Percentiles rank a stretch among this genome's conserved stretches.
Evolutionary conservation across 35 echinoderm and acorn worm species (phyloP).

Genomic region (Apostichopus californicus): DNA sequence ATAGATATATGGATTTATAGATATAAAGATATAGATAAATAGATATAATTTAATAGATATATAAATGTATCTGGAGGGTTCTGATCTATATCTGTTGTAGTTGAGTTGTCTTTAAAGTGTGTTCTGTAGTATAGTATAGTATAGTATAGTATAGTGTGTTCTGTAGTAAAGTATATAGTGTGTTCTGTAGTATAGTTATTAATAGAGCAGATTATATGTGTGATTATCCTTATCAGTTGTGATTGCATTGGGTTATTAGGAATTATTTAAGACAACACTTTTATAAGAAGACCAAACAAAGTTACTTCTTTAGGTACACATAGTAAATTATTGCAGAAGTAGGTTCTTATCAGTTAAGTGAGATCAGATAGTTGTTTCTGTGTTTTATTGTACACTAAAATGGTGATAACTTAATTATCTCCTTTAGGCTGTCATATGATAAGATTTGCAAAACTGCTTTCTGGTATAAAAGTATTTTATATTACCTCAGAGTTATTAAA

Average conservation of each 20-base stretch:
- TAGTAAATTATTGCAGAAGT: neutral
- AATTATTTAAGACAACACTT: constrained; percentile 7
- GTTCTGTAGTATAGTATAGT: too few relatives aligned
- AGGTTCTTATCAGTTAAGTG: neutral
- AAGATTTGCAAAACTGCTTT: neutral
- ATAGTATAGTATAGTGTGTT: too few relatives aligned
- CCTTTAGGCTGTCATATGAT: neutral
- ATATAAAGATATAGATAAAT: too few relatives aligned
- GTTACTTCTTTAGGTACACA: neutral
- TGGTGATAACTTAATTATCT: constrained; percentile 11
- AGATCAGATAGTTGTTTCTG: neutral
- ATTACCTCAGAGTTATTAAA: neutral
- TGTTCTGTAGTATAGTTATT: too few relatives aligned
- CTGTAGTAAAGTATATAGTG: too few relatives aligned
- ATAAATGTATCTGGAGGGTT: too few relatives aligned
- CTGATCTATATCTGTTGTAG: too few relatives aligned
- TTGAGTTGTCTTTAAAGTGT: too few relatives aligned
- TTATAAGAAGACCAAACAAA: constrained; percentile 3
- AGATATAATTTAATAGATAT: too few relatives aligned
- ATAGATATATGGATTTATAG: too few relatives aligned
- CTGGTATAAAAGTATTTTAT: neutral
- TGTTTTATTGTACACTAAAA: neutral
- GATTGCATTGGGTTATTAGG: neutral
- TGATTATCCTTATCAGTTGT: too few relatives aligned
- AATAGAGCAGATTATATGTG: too few relatives aligned